These are phyloP conservation scores for Scaptomyza tumidula DNA, from an alignment of 2,888 invertebrate genomes.

Conservation along the genomic window DNA sequence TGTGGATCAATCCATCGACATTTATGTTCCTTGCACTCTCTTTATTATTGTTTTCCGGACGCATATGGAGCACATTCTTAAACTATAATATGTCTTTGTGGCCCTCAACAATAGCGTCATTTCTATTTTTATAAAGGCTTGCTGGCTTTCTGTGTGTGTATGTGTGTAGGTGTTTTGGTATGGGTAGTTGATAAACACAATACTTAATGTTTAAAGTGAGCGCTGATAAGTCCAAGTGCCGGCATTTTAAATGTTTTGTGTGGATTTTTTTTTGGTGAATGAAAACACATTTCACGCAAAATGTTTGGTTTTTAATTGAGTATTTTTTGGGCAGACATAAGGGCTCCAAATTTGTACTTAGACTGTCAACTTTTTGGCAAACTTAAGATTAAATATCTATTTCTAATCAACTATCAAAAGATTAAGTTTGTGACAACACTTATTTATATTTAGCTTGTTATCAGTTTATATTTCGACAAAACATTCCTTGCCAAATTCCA, in stretches of 20 bases:
- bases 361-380: background rate
- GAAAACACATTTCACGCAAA: constrained; percentile 9
- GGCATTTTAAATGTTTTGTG: constrained; percentile 28
- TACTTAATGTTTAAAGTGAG: constrained; percentile 21
- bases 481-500: background rate
- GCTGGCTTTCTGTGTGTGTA: constrained; percentile 30
- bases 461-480: background rate
- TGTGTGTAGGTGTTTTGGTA: constrained; percentile 25
- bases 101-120: constrained; percentile 66
- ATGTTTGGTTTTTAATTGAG: background rate
- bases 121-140: constrained; percentile 76
- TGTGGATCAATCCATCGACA: constrained; percentile 7
- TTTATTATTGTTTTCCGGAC: constrained; percentile 1
- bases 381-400: background rate
- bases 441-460: background rate
- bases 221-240: constrained; percentile 53
- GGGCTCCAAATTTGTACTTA: constrained; percentile 11
- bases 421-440: background rate
- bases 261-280: constrained; percentile 30
- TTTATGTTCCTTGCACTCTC: constrained; percentile 4
- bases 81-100: constrained; percentile 17
- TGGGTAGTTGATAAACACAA: constrained; percentile 63
- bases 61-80: constrained; percentile 31
- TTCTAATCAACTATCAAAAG: background rate
- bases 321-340: constrained; percentile 32